These are phyloP conservation scores for Prunella fulvescens DNA, from an alignment of 2,113 vertebrate genomes.

Conservation along the genomic window DNA sequence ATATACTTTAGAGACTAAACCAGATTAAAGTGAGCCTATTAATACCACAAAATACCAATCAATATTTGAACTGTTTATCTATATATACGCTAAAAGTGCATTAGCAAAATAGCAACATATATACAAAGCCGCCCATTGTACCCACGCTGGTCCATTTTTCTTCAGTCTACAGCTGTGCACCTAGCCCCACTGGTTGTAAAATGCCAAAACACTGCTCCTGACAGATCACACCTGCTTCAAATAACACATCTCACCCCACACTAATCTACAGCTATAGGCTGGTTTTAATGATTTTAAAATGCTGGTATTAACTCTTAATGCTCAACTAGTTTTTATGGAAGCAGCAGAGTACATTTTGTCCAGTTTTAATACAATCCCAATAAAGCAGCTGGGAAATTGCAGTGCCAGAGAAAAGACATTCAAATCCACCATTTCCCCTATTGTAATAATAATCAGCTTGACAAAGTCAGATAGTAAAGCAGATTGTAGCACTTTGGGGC, in stretches of 20 bases:
- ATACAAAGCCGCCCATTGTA: constrained; percentile 62
- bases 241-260: constrained; percentile 62
- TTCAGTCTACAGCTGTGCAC: constrained; percentile 61
- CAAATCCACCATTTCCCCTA: constrained; percentile 77
- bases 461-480: constrained; percentile 71
- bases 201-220: constrained; percentile 71
- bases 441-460: constrained; percentile 73
- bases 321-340: constrained; percentile 74
- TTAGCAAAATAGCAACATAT: constrained; percentile 58
- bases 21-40: constrained; percentile 46
- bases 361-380: constrained; percentile 73
- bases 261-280: constrained; percentile 56
- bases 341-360: constrained; percentile 71
- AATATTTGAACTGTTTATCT: constrained; percentile 64
- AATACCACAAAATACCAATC: constrained; percentile 43
- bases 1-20: constrained; percentile 50
- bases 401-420: constrained; percentile 72
- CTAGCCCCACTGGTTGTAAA: constrained; percentile 43
- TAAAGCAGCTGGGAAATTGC: constrained; percentile 77
- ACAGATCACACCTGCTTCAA: constrained; percentile 65
- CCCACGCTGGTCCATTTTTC: constrained; percentile 20
- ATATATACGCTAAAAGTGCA: constrained; percentile 50
- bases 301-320: constrained; percentile 73
- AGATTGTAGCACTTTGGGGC: constrained; percentile 69
- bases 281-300: constrained; percentile 66